phyloP scores from a whole-genome alignment of 1,140 invertebrate species.

The Trichoplusia ni region DNA sequence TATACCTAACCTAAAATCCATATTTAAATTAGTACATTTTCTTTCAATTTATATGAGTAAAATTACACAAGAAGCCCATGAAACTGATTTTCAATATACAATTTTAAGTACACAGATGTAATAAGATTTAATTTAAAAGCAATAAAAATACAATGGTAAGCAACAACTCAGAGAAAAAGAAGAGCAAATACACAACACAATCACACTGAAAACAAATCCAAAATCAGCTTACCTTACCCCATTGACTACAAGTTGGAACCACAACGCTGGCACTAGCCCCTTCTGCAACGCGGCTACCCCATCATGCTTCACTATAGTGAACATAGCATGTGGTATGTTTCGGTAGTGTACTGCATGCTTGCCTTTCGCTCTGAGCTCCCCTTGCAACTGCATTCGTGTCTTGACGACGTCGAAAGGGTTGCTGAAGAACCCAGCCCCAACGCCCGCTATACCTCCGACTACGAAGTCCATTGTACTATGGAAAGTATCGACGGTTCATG shows the following conservation, averaged over 20 bases:
- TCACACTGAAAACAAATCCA: slow-evolving; percentile 23
- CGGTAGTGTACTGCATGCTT: slow-evolving; percentile 84
- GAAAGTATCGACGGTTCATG: slow-evolving; percentile 28
- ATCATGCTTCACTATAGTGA: slow-evolving; percentile 85
- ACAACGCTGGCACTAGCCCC: slow-evolving; percentile 87
- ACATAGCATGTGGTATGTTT: slow-evolving; percentile 88
- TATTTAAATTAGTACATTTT: neutral
- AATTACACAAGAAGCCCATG: neutral
- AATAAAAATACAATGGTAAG: neutral
- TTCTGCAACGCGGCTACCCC: slow-evolving; percentile 87
- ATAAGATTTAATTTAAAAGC: too few relatives aligned
- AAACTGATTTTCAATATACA: too few relatives aligned
- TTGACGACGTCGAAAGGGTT: slow-evolving; percentile 91
- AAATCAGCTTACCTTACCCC: slow-evolving; percentile 73
- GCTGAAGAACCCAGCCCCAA: slow-evolving; percentile 86
- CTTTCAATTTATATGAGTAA: neutral
- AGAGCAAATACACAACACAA: neutral
- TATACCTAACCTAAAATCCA: slow-evolving; percentile 74
- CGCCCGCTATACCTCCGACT: slow-evolving; percentile 85
- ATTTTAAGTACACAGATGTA: too few relatives aligned
- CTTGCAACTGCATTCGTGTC: slow-evolving; percentile 94
- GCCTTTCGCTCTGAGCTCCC: slow-evolving; percentile 89
- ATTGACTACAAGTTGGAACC: slow-evolving; percentile 82
- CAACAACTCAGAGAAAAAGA: neutral
- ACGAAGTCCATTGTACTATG: slow-evolving; percentile 84